Evolutionary conservation across 2,888 invertebrate species (phyloP), one percentile per base, ranked within the genome.

Genomic region (Troilus luridus): DNA sequence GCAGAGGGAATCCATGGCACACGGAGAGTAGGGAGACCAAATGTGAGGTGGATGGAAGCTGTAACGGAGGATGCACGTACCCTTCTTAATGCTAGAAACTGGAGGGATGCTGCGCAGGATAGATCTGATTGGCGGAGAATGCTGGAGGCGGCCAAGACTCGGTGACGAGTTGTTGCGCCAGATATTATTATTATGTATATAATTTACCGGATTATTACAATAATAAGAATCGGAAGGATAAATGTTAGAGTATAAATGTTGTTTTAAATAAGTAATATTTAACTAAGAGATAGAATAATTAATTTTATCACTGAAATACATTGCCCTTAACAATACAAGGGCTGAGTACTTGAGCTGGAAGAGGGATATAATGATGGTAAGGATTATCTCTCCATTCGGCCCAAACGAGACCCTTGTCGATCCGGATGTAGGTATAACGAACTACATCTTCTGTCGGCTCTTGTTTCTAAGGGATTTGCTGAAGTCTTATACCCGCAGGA

Each of bases 361-460:
- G 85, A 85, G 85, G 85, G n/a, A 85, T 54, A 58, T 85, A 85
- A 85, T 58, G 85, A 85, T 85, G 85, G 56, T 54, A 54, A 85
- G 85, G 85, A 85, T 85, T 85, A 85, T 58, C 85, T 85, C 21
- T 56, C 10, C 56, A 58, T 85, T 58, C 56, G 85, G 56, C 21
- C n/a, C 41, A n/a, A 85, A 85, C 85, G 85, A 85, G 85, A 56
- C 56, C 85, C 85, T 85, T 85, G 85, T 85, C 19, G 85, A 85
- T 85, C 85, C 85, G n/a, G 56, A 58, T 58, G 56, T 85, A 54
- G 56, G 85, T 56, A 85, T 85, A 85, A 85, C 85, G 85, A 85
- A 85, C 85, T 85, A 85, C 85, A 85, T 54, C 85, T 85, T 85
- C 56, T 58, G 54, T n/a, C 56, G 12, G 56, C 56, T 85, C 85